These are phyloP conservation scores for Drosophila virilis DNA, from an alignment of 1,140 invertebrate genomes.

Conservation along the genomic window DNA sequence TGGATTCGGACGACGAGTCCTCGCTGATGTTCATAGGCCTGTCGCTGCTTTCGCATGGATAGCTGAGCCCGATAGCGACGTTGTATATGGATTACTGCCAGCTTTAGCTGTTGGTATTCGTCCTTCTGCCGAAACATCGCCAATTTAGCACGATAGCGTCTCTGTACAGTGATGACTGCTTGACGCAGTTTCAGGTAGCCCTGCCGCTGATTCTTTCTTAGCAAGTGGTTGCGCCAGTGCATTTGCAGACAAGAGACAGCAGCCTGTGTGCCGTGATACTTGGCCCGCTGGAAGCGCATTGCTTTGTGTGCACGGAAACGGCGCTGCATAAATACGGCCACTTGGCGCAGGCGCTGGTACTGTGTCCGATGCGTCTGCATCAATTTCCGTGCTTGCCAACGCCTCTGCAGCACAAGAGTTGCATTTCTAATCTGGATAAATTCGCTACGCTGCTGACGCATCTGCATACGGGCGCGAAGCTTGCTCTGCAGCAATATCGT, in stretches of 20 bases:
- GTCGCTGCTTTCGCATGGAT: slow-evolving; percentile 49
- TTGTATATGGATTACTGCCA: slow-evolving; percentile 43
- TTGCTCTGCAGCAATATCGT: slow-evolving; percentile 33
- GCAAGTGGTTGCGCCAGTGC: slow-evolving; percentile 77
- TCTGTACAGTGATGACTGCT: slow-evolving; percentile 51
- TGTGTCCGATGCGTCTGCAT: slow-evolving; percentile 46
- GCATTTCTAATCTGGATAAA: slow-evolving; percentile 50
- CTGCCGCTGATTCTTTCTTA: slow-evolving; percentile 48
- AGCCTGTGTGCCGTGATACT: slow-evolving; percentile 69
- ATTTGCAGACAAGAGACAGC: slow-evolving; percentile 83
- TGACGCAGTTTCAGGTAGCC: slow-evolving; percentile 38
- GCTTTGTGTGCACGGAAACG: slow-evolving; percentile 84
- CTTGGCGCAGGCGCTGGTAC: slow-evolving; percentile 47
- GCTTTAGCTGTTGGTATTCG: slow-evolving; percentile 24
- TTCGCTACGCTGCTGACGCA: slow-evolving; percentile 19
- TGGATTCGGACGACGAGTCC: slow-evolving; percentile 52
- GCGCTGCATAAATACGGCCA: slow-evolving; percentile 84
- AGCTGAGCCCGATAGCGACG: slow-evolving; percentile 47
- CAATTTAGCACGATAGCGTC: slow-evolving; percentile 37
- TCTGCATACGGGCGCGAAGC: slow-evolving; percentile 21
- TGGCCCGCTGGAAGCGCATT: slow-evolving; percentile 62
- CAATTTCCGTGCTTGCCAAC: slow-evolving; percentile 44
- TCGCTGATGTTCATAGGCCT: slow-evolving; percentile 59
- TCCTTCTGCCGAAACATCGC: slow-evolving; percentile 40
- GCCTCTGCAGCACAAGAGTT: slow-evolving; percentile 58